Conservation (phyloP, 2,888 invertebrate species). For the Caenorhabditis macrosperma region DNA sequence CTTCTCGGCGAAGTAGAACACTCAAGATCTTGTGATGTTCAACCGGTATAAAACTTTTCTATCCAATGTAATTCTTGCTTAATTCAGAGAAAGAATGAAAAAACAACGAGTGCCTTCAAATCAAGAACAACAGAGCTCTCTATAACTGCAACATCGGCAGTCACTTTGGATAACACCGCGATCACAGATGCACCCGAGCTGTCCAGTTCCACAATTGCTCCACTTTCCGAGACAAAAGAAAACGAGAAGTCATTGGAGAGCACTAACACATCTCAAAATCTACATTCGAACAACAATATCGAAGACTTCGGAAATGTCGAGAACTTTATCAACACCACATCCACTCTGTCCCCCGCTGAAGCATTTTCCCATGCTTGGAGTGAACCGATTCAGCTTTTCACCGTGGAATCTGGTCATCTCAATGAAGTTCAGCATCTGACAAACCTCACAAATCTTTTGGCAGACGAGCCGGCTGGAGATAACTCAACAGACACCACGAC, state of each 20-base stretch:
- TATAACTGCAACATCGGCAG: neutral
- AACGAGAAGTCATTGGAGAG: neutral
- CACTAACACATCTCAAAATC: conserved; percentile 13
- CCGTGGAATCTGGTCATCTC: conserved; percentile 19
- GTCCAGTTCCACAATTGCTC: too few relatives aligned
- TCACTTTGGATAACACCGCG: too few relatives aligned
- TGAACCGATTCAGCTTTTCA: conserved; percentile 38
- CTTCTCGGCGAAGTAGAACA: conserved; percentile 72
- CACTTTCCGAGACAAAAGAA: neutral
- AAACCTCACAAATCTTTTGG: conserved; percentile 7
- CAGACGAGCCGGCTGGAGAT: neutral
- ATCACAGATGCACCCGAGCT: too few relatives aligned
- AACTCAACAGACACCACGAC: neutral
- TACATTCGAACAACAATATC: conserved; percentile 5
- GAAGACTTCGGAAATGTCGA: conserved; percentile 22
- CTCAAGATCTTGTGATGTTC: conserved; percentile 68
- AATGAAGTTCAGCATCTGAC: conserved; percentile 13
- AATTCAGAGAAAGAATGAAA: conserved; percentile 20
- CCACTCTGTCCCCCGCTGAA: neutral
- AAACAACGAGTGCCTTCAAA: conserved; percentile 41
- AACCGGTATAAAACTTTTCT: conserved; percentile 10
- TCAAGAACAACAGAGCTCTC: conserved; percentile 23
- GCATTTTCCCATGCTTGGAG: conserved; percentile 12
- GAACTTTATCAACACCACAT: neutral
- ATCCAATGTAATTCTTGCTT: too few relatives aligned